A percentile compares a stretch with the other conserved stretches of the same genome.
Conservation (phyloP, 2,888 invertebrate genomes). For the Lycaena phlaeas region DNA sequence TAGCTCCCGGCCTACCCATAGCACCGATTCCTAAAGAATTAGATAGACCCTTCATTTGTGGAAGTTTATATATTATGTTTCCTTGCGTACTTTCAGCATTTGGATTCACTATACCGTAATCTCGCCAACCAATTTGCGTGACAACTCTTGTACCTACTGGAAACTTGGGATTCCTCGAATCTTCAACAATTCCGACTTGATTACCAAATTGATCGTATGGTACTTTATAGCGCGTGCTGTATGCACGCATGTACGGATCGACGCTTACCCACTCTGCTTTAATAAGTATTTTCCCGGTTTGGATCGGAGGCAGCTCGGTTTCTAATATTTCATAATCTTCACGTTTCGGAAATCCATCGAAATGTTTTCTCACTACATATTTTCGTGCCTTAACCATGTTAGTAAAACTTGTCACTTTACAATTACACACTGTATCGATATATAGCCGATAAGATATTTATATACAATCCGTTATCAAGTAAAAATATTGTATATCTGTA, state of each 20-base stretch:
- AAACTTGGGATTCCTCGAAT: constrained; percentile 73
- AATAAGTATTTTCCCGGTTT: constrained; percentile 59
- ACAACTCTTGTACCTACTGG: constrained; percentile 74
- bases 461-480: background rate
- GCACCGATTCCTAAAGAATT: constrained; percentile 73
- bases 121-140: constrained; percentile 77
- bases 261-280: constrained; percentile 38
- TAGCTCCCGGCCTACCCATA: constrained; percentile 80
- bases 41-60: constrained; percentile 65
- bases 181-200: constrained; percentile 56
- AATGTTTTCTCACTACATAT: constrained; percentile 68
- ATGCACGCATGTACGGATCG: constrained; percentile 30
- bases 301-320: constrained; percentile 69
- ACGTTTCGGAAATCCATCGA: constrained; percentile 70
- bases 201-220: constrained; percentile 37
- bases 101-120: constrained; percentile 45
- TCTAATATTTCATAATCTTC: constrained; percentile 73
- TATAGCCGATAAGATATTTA: background rate
- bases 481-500: background rate
- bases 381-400: constrained; percentile 66
- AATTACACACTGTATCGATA: background rate
- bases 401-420: background rate
- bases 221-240: constrained; percentile 12
- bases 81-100: constrained; percentile 10
- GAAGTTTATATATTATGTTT: constrained; percentile 43